Evolutionary conservation across 2,113 vertebrate species (phyloP).

Genomic region (Rhinichthys klamathensis): DNA sequence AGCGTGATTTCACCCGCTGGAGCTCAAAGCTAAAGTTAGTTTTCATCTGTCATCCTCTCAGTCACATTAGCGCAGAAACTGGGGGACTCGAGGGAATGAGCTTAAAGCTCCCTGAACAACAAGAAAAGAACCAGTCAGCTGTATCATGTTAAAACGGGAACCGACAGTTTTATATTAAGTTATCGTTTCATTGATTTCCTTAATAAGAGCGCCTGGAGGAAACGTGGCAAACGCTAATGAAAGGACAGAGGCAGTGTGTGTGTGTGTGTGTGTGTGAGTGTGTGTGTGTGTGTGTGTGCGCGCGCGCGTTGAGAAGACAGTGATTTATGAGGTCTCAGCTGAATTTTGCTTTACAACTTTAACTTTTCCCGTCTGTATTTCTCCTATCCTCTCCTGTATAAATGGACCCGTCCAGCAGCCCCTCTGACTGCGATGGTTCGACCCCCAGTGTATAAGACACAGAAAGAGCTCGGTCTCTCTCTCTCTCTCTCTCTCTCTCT

Average conservation of each 20-base stretch:
- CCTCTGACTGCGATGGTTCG: conserved; percentile 42
- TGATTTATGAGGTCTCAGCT: not conserved
- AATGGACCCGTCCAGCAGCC: conserved; percentile 42
- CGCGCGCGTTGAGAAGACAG: not conserved
- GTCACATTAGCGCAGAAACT: not conserved
- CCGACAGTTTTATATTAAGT: conserved; percentile 41
- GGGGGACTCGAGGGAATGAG: not conserved
- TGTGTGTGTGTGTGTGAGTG: not conserved
- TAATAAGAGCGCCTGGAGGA: conserved; percentile 35
- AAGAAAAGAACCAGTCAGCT: conserved; percentile 8
- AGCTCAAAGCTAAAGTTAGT: conserved; percentile 24
- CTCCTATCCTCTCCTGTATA: not conserved
- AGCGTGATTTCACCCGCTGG: not conserved
- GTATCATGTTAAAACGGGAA: conserved; percentile 39
- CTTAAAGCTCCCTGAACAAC: not conserved
- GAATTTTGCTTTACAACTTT: not conserved
- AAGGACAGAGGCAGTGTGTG: not conserved
- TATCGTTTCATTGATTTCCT: conserved; percentile 44
- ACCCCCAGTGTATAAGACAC: conserved; percentile 33
- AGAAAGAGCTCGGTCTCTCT: not conserved
- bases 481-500: no score
- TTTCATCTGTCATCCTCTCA: conserved; percentile 19
- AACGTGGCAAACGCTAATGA: conserved; percentile 18
- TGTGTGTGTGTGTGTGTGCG: not conserved
- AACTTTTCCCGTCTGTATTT: not conserved